Conservation (phyloP, 2,797 vertebrate species). For the Diplodus sargus region DNA sequence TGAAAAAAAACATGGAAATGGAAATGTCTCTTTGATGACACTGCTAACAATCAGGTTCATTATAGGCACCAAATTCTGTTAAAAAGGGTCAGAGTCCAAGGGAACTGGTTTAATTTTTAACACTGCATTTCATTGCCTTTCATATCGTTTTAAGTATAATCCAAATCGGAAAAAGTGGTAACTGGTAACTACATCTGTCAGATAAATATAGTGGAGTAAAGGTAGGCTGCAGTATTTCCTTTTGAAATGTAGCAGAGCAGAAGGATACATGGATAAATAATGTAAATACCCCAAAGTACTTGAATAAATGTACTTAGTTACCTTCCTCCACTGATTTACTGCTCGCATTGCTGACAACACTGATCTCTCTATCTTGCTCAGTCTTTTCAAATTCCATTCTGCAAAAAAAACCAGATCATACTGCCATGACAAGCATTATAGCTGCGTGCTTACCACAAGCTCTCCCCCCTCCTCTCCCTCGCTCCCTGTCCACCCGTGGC, state of each 20-base stretch:
- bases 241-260: background rate
- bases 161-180: background rate
- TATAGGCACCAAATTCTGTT: background rate
- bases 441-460: conserved; percentile 72
- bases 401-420: conserved; percentile 9
- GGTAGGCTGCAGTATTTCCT: background rate
- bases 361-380: background rate
- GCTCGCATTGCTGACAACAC: too few species aligned
- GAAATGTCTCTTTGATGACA: background rate
- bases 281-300: background rate
- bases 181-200: background rate
- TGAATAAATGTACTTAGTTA: too few species aligned
- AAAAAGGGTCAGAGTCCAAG: background rate
- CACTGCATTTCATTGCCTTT: background rate
- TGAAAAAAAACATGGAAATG: too few species aligned
- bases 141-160: too few species aligned
- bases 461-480: conserved; percentile 56
- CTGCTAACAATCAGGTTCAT: background rate
- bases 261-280: background rate
- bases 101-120: background rate
- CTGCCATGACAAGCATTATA: conserved; percentile 37
- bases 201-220: background rate
- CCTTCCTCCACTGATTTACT: too few species aligned
- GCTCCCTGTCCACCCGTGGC: conserved; percentile 57
- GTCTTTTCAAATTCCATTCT: background rate